Evolutionary conservation across 2,113 vertebrate genomes (phyloP).

Genomic region (Scatophagus argus): DNA sequence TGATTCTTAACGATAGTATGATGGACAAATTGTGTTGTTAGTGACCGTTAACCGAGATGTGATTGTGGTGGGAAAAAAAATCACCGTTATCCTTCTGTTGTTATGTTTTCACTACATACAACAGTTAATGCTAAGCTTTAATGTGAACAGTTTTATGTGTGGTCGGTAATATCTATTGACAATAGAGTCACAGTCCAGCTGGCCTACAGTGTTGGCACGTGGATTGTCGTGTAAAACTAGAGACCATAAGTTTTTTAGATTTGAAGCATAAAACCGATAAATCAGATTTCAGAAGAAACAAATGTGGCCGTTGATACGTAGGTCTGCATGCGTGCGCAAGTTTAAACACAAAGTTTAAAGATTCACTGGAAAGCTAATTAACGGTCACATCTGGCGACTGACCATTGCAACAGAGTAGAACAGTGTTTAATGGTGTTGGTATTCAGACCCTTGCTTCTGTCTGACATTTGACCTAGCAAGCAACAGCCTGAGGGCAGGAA

Average conservation of each 20-base stretch:
- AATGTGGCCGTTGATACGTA: neutral
- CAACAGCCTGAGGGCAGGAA: too few relatives aligned
- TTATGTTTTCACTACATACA: neutral
- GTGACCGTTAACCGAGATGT: neutral
- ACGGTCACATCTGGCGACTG: neutral
- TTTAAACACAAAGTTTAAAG: neutral
- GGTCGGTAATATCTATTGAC: neutral
- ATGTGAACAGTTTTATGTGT: too few relatives aligned
- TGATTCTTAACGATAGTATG: neutral
- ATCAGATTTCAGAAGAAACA: too few relatives aligned
- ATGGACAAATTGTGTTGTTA: accelerated
- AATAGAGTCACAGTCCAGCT: too few relatives aligned
- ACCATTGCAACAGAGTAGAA: neutral
- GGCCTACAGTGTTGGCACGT: too few relatives aligned
- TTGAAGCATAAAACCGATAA: neutral
- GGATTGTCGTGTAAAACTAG: neutral
- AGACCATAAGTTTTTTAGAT: neutral
- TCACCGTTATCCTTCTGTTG: neutral
- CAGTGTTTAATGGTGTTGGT: too few relatives aligned
- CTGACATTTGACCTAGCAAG: too few relatives aligned
- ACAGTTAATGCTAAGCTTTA: too few relatives aligned
- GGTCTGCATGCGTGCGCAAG: neutral
- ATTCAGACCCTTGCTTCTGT: too few relatives aligned
- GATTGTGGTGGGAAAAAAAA: neutral
- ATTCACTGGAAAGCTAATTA: neutral